Conservation (phyloP, 2,113 vertebrate species). For the Leucosticte australis region DNA sequence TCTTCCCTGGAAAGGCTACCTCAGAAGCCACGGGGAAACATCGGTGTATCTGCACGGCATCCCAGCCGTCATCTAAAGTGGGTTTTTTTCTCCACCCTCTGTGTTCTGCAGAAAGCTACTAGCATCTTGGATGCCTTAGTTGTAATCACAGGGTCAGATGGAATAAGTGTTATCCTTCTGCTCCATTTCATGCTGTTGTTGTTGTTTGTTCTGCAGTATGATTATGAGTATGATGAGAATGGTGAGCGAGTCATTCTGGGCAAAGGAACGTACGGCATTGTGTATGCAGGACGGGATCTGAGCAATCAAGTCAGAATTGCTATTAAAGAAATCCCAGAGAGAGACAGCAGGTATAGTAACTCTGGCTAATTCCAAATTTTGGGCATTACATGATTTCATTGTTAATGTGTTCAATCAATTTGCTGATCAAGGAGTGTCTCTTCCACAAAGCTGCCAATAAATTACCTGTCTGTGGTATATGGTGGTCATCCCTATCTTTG, state of each 20-base stretch:
- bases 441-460: background rate
- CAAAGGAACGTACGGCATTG: constrained; percentile 94
- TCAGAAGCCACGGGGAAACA: background rate
- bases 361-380: background rate
- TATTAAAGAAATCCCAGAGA: constrained; percentile 97
- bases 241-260: constrained; percentile 91
- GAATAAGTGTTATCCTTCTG: background rate
- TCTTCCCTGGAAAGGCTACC: background rate
- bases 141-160: background rate
- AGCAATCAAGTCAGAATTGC: constrained; percentile 98
- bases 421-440: background rate
- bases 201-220: constrained; percentile 81
- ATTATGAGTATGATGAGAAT: constrained; percentile 97
- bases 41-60: fast-evolving
- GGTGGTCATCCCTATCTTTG: background rate
- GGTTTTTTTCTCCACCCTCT: background rate
- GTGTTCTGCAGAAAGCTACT: background rate
- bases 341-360: constrained; percentile 90
- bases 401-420: background rate
- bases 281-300: constrained; percentile 95
- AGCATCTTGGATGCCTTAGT: background rate
- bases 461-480: background rate
- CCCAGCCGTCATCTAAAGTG: fast-evolving
- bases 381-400: background rate
- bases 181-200: background rate